These are phyloP conservation scores for Automeris io DNA, from an alignment of 2,888 invertebrate species.

Conservation along the genomic window DNA sequence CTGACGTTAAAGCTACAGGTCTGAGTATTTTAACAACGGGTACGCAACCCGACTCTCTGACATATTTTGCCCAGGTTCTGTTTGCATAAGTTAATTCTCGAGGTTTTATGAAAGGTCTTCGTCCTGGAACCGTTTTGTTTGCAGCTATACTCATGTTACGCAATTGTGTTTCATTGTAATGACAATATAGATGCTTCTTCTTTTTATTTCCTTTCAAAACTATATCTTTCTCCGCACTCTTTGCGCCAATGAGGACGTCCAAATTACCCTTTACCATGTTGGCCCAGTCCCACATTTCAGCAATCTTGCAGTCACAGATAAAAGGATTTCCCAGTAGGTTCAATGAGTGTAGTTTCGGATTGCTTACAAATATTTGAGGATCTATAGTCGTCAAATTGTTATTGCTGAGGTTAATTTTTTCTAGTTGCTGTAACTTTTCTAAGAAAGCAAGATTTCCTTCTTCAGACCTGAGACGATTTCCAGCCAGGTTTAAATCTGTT, in stretches of 20 bases:
- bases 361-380: conserved; percentile 72
- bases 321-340: conserved; percentile 83
- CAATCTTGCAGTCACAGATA: conserved; percentile 81
- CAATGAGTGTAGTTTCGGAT: conserved; percentile 76
- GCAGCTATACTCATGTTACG: conserved; percentile 62
- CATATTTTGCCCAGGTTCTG: conserved; percentile 85
- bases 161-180: conserved; percentile 77
- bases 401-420: conserved; percentile 79
- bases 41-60: conserved; percentile 80
- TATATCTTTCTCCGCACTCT: conserved; percentile 79
- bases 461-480: conserved; percentile 72
- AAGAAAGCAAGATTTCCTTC: conserved; percentile 74
- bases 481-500: conserved; percentile 77
- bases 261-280: conserved; percentile 79
- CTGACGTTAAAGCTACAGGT: conserved; percentile 54
- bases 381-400: conserved; percentile 79
- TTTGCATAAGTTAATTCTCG: conserved; percentile 77
- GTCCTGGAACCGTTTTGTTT: conserved; percentile 72
- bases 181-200: conserved; percentile 79
- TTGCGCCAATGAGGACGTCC: conserved; percentile 80
- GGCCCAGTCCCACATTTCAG: conserved; percentile 86
- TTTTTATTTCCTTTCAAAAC: conserved; percentile 80
- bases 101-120: conserved; percentile 76
- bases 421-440: conserved; percentile 71
- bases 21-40: conserved; percentile 68